These are phyloP conservation scores for Pardalotus punctatus DNA, from an alignment of 2,113 vertebrate genomes.

Conservation along the genomic window DNA sequence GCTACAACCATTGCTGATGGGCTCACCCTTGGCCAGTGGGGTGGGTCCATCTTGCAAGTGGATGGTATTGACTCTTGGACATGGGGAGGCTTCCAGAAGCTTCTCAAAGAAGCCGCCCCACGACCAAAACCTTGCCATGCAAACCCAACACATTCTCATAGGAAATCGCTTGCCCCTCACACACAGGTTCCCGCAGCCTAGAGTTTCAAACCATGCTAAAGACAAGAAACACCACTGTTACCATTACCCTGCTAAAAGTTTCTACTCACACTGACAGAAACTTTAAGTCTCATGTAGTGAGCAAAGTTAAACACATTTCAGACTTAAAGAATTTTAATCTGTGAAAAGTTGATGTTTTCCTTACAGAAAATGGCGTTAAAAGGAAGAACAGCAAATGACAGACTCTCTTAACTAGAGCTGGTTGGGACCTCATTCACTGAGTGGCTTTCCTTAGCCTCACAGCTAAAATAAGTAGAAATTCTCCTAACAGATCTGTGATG, in stretches of 20 bases:
- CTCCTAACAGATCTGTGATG: background rate
- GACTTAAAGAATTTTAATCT: background rate
- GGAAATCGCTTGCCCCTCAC: background rate
- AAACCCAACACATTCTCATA: background rate
- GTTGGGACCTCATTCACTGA: background rate
- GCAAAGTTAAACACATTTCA: background rate
- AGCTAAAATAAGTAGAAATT: background rate
- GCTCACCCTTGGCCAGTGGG: background rate
- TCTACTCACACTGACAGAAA: background rate
- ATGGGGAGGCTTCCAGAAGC: background rate
- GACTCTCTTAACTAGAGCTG: background rate
- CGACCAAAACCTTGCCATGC: background rate
- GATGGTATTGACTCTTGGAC: background rate
- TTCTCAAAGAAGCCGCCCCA: background rate
- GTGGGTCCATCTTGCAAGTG: accelerated
- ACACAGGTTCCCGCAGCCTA: background rate
- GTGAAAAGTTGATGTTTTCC: background rate
- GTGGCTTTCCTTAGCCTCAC: background rate
- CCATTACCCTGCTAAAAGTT: background rate
- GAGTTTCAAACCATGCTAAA: background rate
- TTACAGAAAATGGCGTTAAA: background rate
- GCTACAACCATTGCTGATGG: accelerated
- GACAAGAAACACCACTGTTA: background rate
- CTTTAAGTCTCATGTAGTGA: background rate
- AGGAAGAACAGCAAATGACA: background rate